Percentiles rank a stretch among this genome's conserved stretches.
These are phyloP conservation scores for Zosterops japonicus DNA, from an alignment of 2,113 vertebrate genomes.

Conservation along the genomic window DNA sequence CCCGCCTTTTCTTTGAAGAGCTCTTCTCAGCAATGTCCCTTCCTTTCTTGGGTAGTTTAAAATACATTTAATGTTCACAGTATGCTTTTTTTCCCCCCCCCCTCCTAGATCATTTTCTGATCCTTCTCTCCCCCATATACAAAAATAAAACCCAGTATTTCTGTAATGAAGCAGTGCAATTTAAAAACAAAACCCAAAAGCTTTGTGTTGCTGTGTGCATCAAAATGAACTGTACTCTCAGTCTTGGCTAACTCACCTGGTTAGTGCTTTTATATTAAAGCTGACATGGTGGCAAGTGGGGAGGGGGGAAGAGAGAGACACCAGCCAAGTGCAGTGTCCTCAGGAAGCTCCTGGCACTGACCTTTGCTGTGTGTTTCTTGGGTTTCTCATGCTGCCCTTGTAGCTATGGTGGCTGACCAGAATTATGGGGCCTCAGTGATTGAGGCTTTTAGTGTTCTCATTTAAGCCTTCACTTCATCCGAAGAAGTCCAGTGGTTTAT, in stretches of 20 bases:
- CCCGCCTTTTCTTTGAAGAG: not conserved
- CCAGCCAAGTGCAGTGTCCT: not conserved
- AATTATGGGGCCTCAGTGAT: conserved; percentile 17
- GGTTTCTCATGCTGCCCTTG: not conserved
- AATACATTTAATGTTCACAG: not conserved
- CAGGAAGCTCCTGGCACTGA: not conserved
- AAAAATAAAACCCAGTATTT: not conserved
- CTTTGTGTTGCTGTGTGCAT: not conserved
- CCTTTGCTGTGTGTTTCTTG: not conserved
- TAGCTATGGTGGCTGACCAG: not conserved
- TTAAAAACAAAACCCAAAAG: not conserved
- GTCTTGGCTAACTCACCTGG: not conserved
- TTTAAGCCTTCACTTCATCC: conserved; percentile 9
- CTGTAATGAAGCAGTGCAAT: not conserved
- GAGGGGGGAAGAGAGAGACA: not conserved
- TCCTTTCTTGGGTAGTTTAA: not conserved
- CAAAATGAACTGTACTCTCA: not conserved
- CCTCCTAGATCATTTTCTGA: not conserved
- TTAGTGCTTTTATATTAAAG: not conserved
- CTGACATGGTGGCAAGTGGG: not conserved
- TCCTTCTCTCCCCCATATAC: not conserved
- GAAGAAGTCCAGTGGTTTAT: conserved; percentile 29
- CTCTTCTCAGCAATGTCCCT: not conserved
- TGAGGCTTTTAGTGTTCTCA: conserved; percentile 28
- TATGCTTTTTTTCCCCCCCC: rapidly evolving